Base-by-base conservation (phyloP, 2,797 vertebrate genomes). In the Gobio occitaniae region DNA sequence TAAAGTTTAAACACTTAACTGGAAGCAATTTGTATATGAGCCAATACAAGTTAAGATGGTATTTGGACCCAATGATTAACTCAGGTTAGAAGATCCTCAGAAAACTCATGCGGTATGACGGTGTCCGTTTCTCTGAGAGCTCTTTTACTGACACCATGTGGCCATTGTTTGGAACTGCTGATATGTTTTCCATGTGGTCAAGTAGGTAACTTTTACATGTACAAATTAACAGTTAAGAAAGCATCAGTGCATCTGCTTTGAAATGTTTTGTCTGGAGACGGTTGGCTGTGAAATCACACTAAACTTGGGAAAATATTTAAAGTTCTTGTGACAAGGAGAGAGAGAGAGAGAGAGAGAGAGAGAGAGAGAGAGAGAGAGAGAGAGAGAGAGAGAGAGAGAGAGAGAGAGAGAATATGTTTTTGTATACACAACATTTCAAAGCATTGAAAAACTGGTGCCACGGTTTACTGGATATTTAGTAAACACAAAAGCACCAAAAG, bases 361-460 rank as follows among this genome's bases (percentile, higher is more conserved):
- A 54, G 78, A 19, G 17, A 29, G 10, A 63, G 15, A 29, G 54
- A n/a, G 54, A 4, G 56, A n/a, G 56, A 4, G 56, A 59, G 54
- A 3, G 54, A 59, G 56, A n/a, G 21, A 21, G 54, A 56, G 54
- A 9, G 52, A 19, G 12, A 52, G 77, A 32, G 16, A 59, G 5
- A 80, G 52, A 19, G 12, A 52, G 77, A 32, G 16, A 59, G 5
- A 80, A 8, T 29, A 11, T 88, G 54, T 83, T 44, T 90, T 75
- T 93, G 91, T 95, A 88, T 92, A 93, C 93, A 95, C 88, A 95
- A 95, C 92, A 94, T 86, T 80, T 84, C 87, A 90, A 90, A 88
- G 89, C 88, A 91, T 86, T 81, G 77, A 59, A 86, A 84, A 41
- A 61, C 50, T 82, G 86, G 80, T 86, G 74, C 78, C 47, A 87